These are phyloP conservation scores for Calyptommatus sinebrachiatus DNA, from an alignment of 2,113 vertebrate species.

Conservation along the genomic window DNA sequence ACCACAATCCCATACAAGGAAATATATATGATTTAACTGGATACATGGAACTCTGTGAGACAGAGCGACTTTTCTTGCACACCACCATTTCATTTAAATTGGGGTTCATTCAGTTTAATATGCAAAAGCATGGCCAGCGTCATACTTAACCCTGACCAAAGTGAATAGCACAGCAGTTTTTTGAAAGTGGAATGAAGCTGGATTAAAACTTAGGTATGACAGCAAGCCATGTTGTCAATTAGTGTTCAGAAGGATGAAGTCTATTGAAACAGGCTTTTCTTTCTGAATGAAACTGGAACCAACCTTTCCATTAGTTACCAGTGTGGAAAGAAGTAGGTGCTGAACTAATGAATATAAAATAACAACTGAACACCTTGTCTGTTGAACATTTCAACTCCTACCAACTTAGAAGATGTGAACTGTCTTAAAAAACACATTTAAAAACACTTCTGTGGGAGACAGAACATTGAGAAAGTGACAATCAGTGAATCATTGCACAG, in stretches of 20 bases:
- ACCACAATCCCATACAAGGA: no score
- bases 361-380: not conserved
- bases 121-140: not conserved
- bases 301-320: conserved; percentile 37
- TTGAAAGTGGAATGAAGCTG: no score
- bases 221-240: no score
- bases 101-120: not conserved
- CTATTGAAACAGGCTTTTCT: conserved; percentile 43
- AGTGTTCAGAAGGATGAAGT: no score
- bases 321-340: conserved; percentile 36
- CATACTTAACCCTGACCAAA: no score
- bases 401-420: not conserved
- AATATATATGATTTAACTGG: no score
- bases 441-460: conserved; percentile 19
- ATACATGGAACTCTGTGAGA: no score
- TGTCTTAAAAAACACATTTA: not conserved
- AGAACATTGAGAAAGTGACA: conserved; percentile 13
- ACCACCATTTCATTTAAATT: no score
- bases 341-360: conserved; percentile 54
- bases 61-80: no score
- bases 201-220: no score
- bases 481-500: not conserved
- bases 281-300: conserved; percentile 27
- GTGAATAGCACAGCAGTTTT: no score
- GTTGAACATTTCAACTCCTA: conserved; percentile 17